A percentile compares a stretch with the other conserved stretches of the same genome.
Evolutionary conservation across 2,113 vertebrate genomes (phyloP).

Genomic region (Macaca fascicularis): T2T-MFA8v1.1 NC_088375.1:150756001-150756500

Average conservation of each 20-base stretch:
- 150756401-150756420: neutral
- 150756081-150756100: neutral
- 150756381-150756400: neutral
- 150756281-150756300: neutral
- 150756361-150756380: slow-evolving; percentile 4
- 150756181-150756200: neutral
- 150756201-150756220: slow-evolving; percentile 18
- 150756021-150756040: neutral
- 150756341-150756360: neutral
- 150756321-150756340: neutral
- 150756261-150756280: slow-evolving; percentile 15
- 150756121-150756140: slow-evolving; percentile 29
- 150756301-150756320: slow-evolving; percentile 31
- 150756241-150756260: slow-evolving; percentile 21
- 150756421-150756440: neutral
- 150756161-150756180: neutral
- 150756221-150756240: neutral
- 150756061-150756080: neutral
- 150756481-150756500: neutral
- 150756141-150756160: neutral
- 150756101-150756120: neutral
- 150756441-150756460: neutral
- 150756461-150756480: neutral
- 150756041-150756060: neutral
- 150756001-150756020: neutral